phyloP scores from a whole-genome alignment of 2,797 vertebrate genomes.

The Sebastolobus alascanus region DNA sequence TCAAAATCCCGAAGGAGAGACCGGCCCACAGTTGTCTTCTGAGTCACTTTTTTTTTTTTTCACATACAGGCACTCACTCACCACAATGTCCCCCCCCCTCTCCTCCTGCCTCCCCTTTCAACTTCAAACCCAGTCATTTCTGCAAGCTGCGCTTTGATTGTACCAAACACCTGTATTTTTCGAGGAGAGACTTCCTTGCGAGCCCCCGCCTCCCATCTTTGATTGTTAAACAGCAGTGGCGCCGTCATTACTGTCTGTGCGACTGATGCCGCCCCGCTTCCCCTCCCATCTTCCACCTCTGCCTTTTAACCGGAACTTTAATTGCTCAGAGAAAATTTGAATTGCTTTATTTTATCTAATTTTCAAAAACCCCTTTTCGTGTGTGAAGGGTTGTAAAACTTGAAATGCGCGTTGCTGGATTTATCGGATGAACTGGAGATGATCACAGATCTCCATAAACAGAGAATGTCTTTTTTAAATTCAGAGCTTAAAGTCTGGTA shows the following conservation, averaged over 20 bases:
- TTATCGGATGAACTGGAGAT: constrained; percentile 33
- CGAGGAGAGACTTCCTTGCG: constrained; percentile 86
- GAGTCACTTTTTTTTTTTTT: constrained; percentile 66
- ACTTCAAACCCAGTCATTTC: constrained; percentile 88
- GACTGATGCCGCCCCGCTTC: constrained; percentile 82
- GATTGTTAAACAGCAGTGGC: constrained; percentile 89
- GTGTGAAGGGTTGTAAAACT: constrained; percentile 54
- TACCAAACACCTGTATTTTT: constrained; percentile 90
- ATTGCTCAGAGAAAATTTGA: constrained; percentile 75
- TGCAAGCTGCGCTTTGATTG: constrained; percentile 88
- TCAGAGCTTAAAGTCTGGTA: constrained; percentile 11
- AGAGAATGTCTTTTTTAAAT: constrained; percentile 15
- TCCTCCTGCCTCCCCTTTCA: constrained; percentile 80
- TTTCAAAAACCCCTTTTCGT: constrained; percentile 55
- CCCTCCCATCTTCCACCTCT: constrained; percentile 77
- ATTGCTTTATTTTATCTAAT: constrained; percentile 78
- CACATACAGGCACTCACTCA: constrained; percentile 77
- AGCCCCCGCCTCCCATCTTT: constrained; percentile 88
- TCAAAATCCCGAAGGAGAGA: constrained; percentile 79
- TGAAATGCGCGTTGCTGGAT: constrained; percentile 45
- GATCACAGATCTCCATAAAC: constrained; percentile 49
- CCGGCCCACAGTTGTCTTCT: constrained; percentile 76
- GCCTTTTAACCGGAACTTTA: constrained; percentile 82
- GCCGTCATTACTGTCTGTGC: constrained; percentile 86
- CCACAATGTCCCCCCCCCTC: constrained; percentile 59